These are phyloP conservation scores for Campoplex nolae DNA, from an alignment of 2,888 invertebrate species.

Conservation along the genomic window DNA sequence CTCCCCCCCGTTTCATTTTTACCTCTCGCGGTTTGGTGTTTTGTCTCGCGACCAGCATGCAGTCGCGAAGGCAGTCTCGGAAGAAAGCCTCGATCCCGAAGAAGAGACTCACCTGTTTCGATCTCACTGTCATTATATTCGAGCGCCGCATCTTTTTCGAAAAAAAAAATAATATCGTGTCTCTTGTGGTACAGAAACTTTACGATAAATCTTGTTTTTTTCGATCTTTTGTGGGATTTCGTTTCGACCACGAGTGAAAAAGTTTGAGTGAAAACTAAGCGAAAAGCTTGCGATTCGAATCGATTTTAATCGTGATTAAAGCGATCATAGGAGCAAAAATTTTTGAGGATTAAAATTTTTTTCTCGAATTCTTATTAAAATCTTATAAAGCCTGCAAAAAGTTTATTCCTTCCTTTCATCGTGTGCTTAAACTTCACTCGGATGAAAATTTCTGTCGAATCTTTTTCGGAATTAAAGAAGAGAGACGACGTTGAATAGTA, in stretches of 20 bases:
- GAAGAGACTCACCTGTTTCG: slow-evolving; percentile 35
- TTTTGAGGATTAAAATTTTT: background rate
- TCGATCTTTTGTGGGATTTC: background rate
- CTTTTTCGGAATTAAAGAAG: background rate
- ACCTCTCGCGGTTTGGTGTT: slow-evolving; percentile 46
- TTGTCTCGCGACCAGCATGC: slow-evolving; percentile 34
- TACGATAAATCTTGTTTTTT: background rate
- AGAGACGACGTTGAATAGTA: background rate
- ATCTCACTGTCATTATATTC: background rate
- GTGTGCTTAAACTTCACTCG: background rate
- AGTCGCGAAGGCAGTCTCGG: slow-evolving; percentile 43
- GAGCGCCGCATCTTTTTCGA: background rate
- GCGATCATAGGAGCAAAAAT: background rate
- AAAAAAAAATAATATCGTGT: background rate
- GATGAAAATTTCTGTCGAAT: background rate
- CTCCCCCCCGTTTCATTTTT: background rate
- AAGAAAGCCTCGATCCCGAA: slow-evolving; percentile 10
- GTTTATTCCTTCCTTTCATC: background rate
- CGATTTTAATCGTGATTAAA: background rate
- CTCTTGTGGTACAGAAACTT: background rate
- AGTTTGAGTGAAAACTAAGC: background rate
- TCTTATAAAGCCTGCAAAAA: background rate
- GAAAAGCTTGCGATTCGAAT: background rate
- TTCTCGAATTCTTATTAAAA: background rate
- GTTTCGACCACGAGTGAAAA: background rate